Percentiles rank a stretch among this genome's conserved stretches.
Evolutionary conservation across 2,888 invertebrate species (phyloP).

Genomic region (Himalopsyche kuldschensis): DNA sequence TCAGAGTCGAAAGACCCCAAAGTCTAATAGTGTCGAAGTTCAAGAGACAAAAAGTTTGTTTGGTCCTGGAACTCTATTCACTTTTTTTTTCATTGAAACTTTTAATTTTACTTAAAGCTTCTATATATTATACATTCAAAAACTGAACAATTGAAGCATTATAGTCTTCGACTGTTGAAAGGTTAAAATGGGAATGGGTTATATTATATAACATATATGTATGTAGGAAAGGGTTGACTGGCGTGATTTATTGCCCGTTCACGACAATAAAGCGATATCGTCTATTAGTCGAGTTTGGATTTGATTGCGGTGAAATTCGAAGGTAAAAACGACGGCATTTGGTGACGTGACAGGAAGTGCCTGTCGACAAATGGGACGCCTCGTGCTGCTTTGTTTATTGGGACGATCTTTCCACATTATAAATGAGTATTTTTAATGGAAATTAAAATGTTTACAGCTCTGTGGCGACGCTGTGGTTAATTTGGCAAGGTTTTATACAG

Average conservation of each 20-base stretch:
- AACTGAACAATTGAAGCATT: too few species aligned
- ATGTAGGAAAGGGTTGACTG: background rate
- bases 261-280: constrained; percentile 37
- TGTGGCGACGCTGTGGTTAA: background rate
- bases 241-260: constrained; percentile 26
- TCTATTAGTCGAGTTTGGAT: constrained; percentile 16
- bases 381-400: background rate
- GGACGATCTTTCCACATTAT: background rate
- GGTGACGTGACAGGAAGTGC: constrained; percentile 9
- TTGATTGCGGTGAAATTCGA: constrained; percentile 19
- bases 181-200: background rate
- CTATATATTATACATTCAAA: too few species aligned
- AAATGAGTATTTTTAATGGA: background rate
- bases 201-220: background rate
- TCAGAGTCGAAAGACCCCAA: too few species aligned
- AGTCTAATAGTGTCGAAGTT: too few species aligned
- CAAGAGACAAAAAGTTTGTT: too few species aligned
- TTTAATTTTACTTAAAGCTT: too few species aligned
- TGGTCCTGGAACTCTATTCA: too few species aligned
- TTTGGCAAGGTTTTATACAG: too few species aligned
- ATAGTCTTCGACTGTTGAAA: background rate
- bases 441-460: background rate
- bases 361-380: background rate
- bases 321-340: background rate
- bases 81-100: too few species aligned